Evolutionary conservation across 2,113 vertebrate genomes (phyloP).

Genomic region (Nerophis ophidion): DNA sequence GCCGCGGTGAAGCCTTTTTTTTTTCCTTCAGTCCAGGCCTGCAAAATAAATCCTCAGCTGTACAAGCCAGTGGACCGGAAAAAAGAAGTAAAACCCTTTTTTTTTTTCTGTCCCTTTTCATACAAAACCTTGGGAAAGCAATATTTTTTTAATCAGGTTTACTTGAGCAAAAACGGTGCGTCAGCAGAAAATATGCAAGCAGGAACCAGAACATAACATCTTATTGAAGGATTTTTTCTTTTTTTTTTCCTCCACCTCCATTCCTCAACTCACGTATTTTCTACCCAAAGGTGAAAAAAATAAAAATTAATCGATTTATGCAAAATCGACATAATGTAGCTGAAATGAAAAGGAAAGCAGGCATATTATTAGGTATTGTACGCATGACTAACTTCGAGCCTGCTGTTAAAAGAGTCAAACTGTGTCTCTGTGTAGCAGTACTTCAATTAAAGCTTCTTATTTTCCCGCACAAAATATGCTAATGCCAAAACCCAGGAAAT

Average conservation of each 20-base stretch:
- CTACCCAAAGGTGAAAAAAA: constrained; percentile 42
- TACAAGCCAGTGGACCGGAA: constrained; percentile 63
- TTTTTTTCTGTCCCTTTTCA: constrained; percentile 47
- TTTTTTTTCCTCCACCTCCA: constrained; percentile 1
- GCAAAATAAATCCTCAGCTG: constrained; percentile 46
- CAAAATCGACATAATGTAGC: constrained; percentile 41
- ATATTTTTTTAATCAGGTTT: constrained; percentile 61
- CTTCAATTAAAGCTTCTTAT: constrained; percentile 34
- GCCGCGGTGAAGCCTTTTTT: constrained; percentile 47
- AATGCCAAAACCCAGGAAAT: constrained; percentile 15
- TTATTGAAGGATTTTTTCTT: constrained; percentile 53
- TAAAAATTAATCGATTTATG: constrained; percentile 42
- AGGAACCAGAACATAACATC: constrained; percentile 49
- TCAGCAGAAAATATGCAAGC: constrained; percentile 55
- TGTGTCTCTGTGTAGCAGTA: constrained; percentile 18
- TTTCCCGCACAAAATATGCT: constrained; percentile 15
- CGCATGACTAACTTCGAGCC: constrained; percentile 37
- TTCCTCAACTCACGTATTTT: constrained; percentile 28
- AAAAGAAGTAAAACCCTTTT: constrained; percentile 52
- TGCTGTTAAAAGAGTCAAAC: constrained; percentile 23
- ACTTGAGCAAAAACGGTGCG: constrained; percentile 51
- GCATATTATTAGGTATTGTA: constrained; percentile 30
- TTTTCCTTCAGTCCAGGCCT: constrained; percentile 26
- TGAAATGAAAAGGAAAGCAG: constrained; percentile 40
- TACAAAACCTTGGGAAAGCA: constrained; percentile 45